These are phyloP conservation scores for Onychomys arenicola DNA, from an alignment of 2,797 vertebrate species.

Conservation along the genomic window DNA sequence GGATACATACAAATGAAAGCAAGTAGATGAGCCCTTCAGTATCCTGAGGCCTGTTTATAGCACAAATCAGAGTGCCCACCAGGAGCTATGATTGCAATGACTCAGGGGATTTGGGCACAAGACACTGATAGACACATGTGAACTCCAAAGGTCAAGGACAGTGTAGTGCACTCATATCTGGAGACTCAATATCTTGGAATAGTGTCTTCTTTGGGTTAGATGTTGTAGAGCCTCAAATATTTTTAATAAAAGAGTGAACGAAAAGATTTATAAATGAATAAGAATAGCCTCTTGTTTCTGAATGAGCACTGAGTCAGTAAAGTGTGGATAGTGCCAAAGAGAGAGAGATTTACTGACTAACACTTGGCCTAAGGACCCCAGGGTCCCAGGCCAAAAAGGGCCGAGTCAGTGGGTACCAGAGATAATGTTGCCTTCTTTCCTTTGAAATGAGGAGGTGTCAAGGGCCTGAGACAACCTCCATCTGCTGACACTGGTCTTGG, in stretches of 20 bases:
- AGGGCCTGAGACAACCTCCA: not conserved
- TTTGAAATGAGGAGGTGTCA: not conserved
- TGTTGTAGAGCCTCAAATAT: not conserved
- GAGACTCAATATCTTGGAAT: not conserved
- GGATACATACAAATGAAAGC: not conserved
- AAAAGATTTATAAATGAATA: no score
- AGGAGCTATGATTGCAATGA: not conserved
- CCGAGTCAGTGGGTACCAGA: not conserved
- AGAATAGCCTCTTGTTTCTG: rapidly evolving
- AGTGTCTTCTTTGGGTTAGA: no score
- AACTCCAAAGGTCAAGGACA: not conserved
- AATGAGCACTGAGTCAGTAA: not conserved
- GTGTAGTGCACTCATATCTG: no score
- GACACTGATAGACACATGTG: not conserved
- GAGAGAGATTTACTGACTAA: not conserved
- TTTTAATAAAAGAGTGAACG: not conserved
- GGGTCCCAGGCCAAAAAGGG: not conserved
- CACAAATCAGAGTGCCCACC: not conserved
- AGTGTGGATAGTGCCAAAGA: rapidly evolving
- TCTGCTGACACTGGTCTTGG: not conserved
- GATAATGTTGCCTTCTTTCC: not conserved
- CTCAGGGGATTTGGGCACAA: not conserved
- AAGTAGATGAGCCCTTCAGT: no score
- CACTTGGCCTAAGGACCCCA: not conserved
- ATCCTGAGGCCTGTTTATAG: not conserved